Base-by-base conservation (phyloP, 2,888 invertebrate species). In the Ectemnius continuus region DNA sequence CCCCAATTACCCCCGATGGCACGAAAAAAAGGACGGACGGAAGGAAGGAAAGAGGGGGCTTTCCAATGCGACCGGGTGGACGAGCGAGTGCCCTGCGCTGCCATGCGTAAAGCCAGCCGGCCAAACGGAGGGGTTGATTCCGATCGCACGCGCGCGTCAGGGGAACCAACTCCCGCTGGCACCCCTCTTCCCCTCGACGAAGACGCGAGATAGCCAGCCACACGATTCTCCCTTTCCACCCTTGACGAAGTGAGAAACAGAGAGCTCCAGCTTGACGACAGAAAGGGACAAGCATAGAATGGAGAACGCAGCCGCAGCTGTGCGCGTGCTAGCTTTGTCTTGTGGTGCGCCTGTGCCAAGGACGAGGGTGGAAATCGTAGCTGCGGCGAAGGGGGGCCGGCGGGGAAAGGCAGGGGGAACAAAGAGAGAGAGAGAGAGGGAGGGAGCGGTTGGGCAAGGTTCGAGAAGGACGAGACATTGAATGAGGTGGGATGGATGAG, bases 281-380 rank as follows among this genome's bases (percentile, higher is more conserved):
- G 71, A 60, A 60, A 68, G 63, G 28, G 23, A 23, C 2, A 23
- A 23, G 23, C 45, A 26, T 28, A n/a, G 26, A 52, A 18, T 47
- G 45, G 56, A 64, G 71, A 20, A 75, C 63, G 65, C 64, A 69
- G 61, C 57, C 57, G 69, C 71, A 56, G 45, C n/a, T 11, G n/a
- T 57, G 62, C 60, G 65, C 67, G 59, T 56, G 60, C 28, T 57
- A 14, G 59, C 66, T 62, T 61, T 56, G 28, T 63, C 47, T 59
- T 8, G 26, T 23, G 23, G 18, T 63, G 70, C 82, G 80, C 69
- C 28, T 78, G 81, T 61, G 80, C 70, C 58, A 62, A 67, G 70
- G 63, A 67, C 65, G 56, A 57, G 23, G 56, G 48, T 13, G 26
- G 47, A 67, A 47, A 46, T n/a, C 62, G n/a, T 52, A 36, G 36